phyloP scores from a whole-genome alignment of 2,888 invertebrate genomes.

The Morpho helenor region DNA sequence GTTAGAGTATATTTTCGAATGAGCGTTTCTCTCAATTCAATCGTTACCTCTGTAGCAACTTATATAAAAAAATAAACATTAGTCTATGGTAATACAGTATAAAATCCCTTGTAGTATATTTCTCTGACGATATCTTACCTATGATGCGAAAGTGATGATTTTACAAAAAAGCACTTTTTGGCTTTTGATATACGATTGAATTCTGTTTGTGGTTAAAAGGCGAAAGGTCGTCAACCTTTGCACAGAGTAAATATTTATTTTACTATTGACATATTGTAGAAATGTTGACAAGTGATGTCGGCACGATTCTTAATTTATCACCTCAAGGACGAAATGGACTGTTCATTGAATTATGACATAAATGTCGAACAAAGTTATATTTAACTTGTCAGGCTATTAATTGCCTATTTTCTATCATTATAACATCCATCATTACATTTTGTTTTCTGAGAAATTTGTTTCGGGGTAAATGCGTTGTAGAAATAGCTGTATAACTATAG shows the following conservation, averaged over 20 bases:
- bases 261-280: slow-evolving; percentile 31
- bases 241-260: slow-evolving; percentile 25
- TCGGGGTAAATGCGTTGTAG: too few relatives aligned
- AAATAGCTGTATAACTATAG: too few relatives aligned
- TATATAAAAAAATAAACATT: slow-evolving; percentile 9
- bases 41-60: background rate
- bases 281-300: slow-evolving; percentile 39
- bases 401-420: too few relatives aligned
- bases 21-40: background rate
- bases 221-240: slow-evolving; percentile 33
- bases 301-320: too few relatives aligned
- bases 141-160: slow-evolving; percentile 12
- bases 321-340: too few relatives aligned
- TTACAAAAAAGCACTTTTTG: slow-evolving; percentile 25
- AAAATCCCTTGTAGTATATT: background rate
- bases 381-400: too few relatives aligned
- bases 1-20: background rate
- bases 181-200: slow-evolving; percentile 16
- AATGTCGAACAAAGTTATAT: too few relatives aligned
- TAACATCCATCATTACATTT: too few relatives aligned
- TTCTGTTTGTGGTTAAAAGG: slow-evolving; percentile 18
- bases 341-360: too few relatives aligned
- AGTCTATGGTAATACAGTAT: slow-evolving; percentile 3
- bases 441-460: too few relatives aligned
- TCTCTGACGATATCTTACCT: slow-evolving; percentile 6